Evolutionary conservation across 2,888 invertebrate species (phyloP).

Genomic region (Trissolcus japonicus): DNA sequence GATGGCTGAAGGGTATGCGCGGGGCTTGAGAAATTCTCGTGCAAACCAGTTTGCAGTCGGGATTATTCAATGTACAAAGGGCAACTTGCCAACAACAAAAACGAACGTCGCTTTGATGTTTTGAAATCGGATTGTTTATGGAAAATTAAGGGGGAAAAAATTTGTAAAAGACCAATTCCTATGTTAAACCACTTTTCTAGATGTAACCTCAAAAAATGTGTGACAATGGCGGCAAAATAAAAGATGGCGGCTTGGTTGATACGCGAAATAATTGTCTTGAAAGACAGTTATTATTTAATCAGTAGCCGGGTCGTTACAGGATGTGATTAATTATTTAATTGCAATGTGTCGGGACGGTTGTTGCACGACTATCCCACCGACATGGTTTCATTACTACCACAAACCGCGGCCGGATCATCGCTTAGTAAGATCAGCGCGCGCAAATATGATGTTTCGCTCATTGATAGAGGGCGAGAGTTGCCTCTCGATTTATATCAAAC

Average conservation of each 20-base stretch:
- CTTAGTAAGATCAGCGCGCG: conserved; percentile 36
- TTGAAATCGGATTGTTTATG: conserved; percentile 19
- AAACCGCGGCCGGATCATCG: conserved; percentile 17
- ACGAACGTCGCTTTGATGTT: conserved; percentile 4
- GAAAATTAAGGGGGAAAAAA: not conserved
- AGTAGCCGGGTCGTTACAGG: conserved; percentile 35
- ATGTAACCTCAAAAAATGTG: not conserved
- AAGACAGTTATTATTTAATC: conserved; percentile 51
- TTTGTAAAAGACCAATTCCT: not conserved
- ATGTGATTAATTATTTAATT: conserved; percentile 57
- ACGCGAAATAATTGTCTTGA: conserved; percentile 27
- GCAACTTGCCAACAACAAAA: conserved; percentile 24
- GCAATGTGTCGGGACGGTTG: conserved; percentile 35
- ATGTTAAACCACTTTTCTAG: not conserved
- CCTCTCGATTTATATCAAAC: conserved; percentile 23
- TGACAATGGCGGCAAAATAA: not conserved
- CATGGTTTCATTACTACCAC: conserved; percentile 21
- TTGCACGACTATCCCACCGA: conserved; percentile 27
- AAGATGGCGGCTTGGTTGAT: conserved; percentile 15
- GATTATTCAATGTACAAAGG: conserved; percentile 54
- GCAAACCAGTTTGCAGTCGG: conserved; percentile 55
- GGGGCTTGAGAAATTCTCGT: conserved; percentile 54
- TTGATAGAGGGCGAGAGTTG: conserved; percentile 43
- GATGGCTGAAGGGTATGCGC: conserved; percentile 55
- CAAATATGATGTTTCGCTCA: conserved; percentile 29